These are phyloP conservation scores for Ceratoteleas bidentatus DNA, from an alignment of 1,140 invertebrate species.

Conservation along the genomic window DNA sequence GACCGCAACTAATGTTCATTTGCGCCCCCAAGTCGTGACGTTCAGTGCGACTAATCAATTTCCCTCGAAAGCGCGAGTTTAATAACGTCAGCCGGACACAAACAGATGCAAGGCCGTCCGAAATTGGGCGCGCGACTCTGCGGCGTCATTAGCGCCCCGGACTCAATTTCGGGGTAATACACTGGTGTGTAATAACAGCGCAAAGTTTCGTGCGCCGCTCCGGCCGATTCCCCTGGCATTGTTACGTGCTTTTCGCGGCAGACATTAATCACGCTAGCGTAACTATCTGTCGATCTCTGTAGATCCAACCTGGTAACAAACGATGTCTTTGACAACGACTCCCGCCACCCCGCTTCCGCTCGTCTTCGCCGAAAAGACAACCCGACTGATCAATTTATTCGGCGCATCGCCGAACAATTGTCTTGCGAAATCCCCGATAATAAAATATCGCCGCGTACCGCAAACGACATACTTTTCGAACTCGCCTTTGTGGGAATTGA, in stretches of 20 bases:
- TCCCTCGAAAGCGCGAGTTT: too few relatives aligned
- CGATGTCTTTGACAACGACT: constrained; percentile 59
- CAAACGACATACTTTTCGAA: too few relatives aligned
- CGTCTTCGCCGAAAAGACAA: constrained; percentile 44
- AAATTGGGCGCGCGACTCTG: neutral
- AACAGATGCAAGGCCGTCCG: too few relatives aligned
- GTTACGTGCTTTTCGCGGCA: constrained; percentile 58
- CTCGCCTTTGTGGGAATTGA: too few relatives aligned
- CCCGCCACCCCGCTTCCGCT: constrained; percentile 36
- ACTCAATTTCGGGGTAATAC: constrained; percentile 24
- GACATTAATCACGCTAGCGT: constrained; percentile 73
- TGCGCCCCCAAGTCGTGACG: too few relatives aligned
- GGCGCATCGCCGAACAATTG: constrained; percentile 5
- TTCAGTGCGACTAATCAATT: too few relatives aligned
- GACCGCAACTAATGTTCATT: neutral
- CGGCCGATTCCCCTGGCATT: constrained; percentile 50
- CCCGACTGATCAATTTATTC: constrained; percentile 41
- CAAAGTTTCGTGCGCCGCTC: constrained; percentile 36
- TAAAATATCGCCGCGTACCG: too few relatives aligned
- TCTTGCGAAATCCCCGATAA: neutral
- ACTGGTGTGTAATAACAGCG: constrained; percentile 32
- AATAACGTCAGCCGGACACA: too few relatives aligned
- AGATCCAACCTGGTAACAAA: constrained; percentile 62
- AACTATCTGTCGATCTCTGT: constrained; percentile 72
- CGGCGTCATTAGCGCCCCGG: constrained; percentile 2